phyloP scores from a whole-genome alignment of 2,888 invertebrate genomes.

The Spatulosminthurus flaviceps region DNA sequence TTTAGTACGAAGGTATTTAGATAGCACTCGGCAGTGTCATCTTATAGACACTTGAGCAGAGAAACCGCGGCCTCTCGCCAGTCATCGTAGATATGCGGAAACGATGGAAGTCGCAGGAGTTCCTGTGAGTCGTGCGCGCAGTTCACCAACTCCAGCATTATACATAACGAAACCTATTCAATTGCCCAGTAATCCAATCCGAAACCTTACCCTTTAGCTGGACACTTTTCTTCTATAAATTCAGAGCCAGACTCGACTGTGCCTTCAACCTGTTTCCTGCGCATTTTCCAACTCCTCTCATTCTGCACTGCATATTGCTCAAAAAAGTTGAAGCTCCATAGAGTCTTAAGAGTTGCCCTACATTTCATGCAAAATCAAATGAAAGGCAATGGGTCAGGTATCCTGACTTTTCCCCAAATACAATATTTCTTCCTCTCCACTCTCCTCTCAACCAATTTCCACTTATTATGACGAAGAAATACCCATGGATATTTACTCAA shows the following conservation, averaged over 20 bases:
- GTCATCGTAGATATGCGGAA: conserved; percentile 30
- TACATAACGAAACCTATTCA: conserved; percentile 8
- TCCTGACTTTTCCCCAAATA: no score
- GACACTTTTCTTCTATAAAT: conserved; percentile 8
- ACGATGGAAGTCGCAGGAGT: conserved; percentile 38
- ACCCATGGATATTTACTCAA: no score
- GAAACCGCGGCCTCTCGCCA: conserved; percentile 35
- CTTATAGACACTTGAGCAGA: conserved; percentile 44
- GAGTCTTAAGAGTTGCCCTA: background rate
- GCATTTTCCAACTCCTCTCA: background rate
- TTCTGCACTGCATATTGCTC: background rate
- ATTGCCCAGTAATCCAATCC: conserved; percentile 18
- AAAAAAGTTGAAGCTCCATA: no score
- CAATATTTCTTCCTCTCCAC: no score
- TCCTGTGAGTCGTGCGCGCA: conserved; percentile 32
- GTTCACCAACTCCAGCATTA: conserved; percentile 1
- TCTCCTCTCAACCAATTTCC: no score
- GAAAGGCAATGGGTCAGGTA: no score
- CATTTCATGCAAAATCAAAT: background rate
- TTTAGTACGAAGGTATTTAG: conserved; percentile 27
- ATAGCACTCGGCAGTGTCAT: conserved; percentile 37
- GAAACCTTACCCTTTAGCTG: conserved; percentile 13
- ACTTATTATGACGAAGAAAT: no score
- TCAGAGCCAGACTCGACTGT: background rate
- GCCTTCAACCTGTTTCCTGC: background rate